Base-by-base conservation (phyloP, 2,113 vertebrate species). In the Sprattus sprattus region DNA sequence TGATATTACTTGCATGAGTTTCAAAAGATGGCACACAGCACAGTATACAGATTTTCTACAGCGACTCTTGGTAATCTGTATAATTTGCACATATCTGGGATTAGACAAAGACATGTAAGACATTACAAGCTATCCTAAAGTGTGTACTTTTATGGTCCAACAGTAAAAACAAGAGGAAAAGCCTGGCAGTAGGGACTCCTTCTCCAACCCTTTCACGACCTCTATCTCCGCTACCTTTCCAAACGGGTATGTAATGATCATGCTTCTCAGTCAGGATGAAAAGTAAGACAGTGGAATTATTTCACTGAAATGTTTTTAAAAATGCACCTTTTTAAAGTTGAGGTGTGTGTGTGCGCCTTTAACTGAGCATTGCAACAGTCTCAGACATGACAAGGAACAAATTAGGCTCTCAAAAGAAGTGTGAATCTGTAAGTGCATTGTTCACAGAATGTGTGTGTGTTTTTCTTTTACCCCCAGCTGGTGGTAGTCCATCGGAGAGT, bases 121-220 rank as follows among this genome's bases (percentile, higher is more conserved):
- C 54, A 60, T 7, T 11, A 49, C 15, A n/a, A 39, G 39, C 2
- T 60, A 60, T 60, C 54, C 54, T 90, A 86, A 89, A 18, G n/a
- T 57, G 45, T n/a, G 32, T 71, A 44, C 85, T 10, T 64, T 50
- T 89, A 39, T 86, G n/a, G 64, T 13, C 64, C 86, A 86, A 82
- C 88, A 99, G 98, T 85, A 96, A 96, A 83, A 99, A 96, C 92
- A 98, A 97, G 86, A 95, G 97, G 87, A 97, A 97, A 90, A 97
- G 96, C 86, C 92, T 99, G 85, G 96, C 96, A 8, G 96, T 98
- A 0, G 97, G 97, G 25, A 97, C 96, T 0, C 96, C 97, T 0
- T 98, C 98, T 0, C 97, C 97, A 0, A 98, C 97, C 0, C 95
- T 98, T 39, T 99, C 98, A 0, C 93, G 97, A 16, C 98, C 98